Conservation (phyloP, 2,113 vertebrate genomes). For the Cryptomyrus ogoouensis region DNA sequence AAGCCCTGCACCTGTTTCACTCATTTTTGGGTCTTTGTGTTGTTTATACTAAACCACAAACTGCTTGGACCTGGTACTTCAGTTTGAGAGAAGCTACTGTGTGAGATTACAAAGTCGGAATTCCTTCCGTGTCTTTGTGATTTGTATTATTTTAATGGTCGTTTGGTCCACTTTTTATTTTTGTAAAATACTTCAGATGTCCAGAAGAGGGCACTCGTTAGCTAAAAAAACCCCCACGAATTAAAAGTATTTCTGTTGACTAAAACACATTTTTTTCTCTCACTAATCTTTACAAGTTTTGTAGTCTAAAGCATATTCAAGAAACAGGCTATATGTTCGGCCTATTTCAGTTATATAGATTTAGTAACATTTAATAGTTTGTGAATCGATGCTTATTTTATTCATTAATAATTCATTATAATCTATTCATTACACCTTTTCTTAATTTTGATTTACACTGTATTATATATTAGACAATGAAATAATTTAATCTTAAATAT, state of each 20-base stretch:
- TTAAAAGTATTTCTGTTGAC: background rate
- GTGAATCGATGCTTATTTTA: background rate
- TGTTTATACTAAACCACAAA: background rate
- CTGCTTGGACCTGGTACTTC: background rate
- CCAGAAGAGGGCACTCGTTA: conserved; percentile 15
- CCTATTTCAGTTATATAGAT: background rate
- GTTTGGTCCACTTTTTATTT: background rate
- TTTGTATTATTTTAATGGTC: background rate
- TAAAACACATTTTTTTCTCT: background rate
- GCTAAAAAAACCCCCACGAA: background rate
- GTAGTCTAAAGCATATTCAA: background rate
- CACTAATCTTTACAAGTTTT: background rate
- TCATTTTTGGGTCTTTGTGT: background rate
- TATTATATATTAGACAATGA: background rate
- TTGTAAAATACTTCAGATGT: background rate
- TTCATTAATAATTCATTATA: background rate
- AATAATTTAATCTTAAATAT: background rate
- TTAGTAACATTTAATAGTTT: background rate
- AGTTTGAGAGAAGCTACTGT: background rate
- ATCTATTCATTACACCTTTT: background rate
- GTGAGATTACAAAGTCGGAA: background rate
- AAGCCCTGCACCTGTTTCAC: background rate
- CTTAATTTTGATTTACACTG: background rate
- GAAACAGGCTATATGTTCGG: background rate
- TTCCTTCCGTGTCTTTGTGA: background rate